These are phyloP conservation scores for Oxycera nigricornis DNA, from an alignment of 2,888 invertebrate species.

Conservation along the genomic window DNA sequence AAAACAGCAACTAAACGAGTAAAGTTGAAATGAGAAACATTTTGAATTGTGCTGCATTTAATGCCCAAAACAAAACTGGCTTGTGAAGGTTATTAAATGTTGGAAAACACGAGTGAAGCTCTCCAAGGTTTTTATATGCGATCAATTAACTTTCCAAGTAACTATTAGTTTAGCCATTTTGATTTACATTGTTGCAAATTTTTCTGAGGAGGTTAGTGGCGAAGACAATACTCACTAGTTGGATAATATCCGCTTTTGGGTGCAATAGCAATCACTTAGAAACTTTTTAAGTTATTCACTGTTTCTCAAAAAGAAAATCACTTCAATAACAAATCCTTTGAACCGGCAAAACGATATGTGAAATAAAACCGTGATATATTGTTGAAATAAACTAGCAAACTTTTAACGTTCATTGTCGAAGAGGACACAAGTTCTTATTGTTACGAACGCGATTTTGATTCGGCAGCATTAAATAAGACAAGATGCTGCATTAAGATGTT, in stretches of 20 bases:
- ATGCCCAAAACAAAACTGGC: conserved; percentile 12
- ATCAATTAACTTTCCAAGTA: neutral
- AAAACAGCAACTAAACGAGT: neutral
- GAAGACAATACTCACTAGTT: conserved; percentile 12
- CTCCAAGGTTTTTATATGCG: neutral
- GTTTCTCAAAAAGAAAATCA: neutral
- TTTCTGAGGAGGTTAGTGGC: neutral
- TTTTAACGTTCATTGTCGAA: neutral
- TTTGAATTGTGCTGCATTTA: conserved; percentile 9
- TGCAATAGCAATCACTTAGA: neutral
- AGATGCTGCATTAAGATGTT: conserved; percentile 14
- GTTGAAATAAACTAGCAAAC: neutral
- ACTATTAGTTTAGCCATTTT: neutral
- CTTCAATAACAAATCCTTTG: neutral
- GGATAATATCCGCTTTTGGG: conserved; percentile 18
- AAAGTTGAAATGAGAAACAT: neutral
- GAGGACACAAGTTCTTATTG: conserved; percentile 15
- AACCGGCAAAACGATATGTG: neutral
- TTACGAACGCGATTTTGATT: neutral
- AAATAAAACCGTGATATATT: neutral
- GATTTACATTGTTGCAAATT: neutral
- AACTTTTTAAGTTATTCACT: neutral
- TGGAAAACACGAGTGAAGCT: neutral
- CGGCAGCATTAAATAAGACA: neutral
- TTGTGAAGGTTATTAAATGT: conserved; percentile 10